A percentile compares a stretch with the other conserved stretches of the same genome.
Conservation (phyloP, 2,797 vertebrate species). For the Chelon auratus region DNA sequence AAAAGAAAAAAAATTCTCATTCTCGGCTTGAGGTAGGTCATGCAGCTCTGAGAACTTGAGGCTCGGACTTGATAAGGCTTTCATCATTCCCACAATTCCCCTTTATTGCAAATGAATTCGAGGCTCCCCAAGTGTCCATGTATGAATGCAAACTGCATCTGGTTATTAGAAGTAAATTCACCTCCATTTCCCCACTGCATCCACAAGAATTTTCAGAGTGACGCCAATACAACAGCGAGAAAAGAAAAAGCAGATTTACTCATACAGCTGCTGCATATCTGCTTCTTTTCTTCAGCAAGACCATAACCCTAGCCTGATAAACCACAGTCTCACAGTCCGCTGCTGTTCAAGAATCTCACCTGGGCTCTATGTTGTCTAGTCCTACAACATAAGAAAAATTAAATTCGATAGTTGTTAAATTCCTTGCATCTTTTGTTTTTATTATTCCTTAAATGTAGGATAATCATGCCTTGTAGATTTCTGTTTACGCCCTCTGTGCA, state of each 20-base stretch:
- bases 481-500: too few species aligned
- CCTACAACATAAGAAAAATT: background rate
- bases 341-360: background rate
- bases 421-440: background rate
- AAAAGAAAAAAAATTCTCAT: slow-evolving; percentile 53
- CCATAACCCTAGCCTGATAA: background rate
- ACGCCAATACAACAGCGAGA: slow-evolving; percentile 24
- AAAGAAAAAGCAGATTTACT: slow-evolving; percentile 10
- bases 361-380: background rate
- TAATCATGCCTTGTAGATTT: too few species aligned
- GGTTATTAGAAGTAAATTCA: slow-evolving; percentile 42
- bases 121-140: slow-evolving; percentile 23
- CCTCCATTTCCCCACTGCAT: slow-evolving; percentile 33
- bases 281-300: background rate
- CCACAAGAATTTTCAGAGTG: background rate
- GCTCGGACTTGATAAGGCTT: slow-evolving; percentile 60
- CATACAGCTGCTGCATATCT: slow-evolving; percentile 10
- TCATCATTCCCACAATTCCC: slow-evolving; percentile 43
- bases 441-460: background rate
- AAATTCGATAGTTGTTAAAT: background rate
- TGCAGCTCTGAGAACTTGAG: slow-evolving; percentile 35
- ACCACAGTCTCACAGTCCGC: background rate
- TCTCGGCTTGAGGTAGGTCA: slow-evolving; percentile 42
- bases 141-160: slow-evolving; percentile 55
- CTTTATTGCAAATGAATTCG: slow-evolving; percentile 49